Evolutionary conservation across 2,113 vertebrate species (phyloP).

Genomic region (Leuciscus idus): DNA sequence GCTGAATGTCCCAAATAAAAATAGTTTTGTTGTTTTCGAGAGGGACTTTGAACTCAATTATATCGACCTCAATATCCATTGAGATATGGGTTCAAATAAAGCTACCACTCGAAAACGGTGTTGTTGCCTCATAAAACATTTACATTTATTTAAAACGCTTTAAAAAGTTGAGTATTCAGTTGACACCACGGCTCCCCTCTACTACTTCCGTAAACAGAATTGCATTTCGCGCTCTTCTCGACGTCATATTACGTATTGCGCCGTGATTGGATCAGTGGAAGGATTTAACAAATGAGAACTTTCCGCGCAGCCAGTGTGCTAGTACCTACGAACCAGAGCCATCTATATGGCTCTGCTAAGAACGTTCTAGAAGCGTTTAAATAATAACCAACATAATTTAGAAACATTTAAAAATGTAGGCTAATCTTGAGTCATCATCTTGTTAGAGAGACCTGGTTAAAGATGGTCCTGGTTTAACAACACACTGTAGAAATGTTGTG

Average conservation of each 20-base stretch:
- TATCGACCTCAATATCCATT: slow-evolving; percentile 67
- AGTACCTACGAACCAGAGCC: no score
- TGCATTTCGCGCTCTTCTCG: slow-evolving; percentile 18
- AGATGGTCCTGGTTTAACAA: no score
- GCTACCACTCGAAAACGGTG: neutral
- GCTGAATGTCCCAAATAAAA: slow-evolving; percentile 79
- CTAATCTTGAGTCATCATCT: neutral
- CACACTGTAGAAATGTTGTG: no score
- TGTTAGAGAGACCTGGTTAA: neutral
- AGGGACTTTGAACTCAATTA: slow-evolving; percentile 77
- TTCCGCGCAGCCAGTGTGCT: neutral
- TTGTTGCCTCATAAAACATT: neutral
- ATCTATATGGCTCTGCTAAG: no score
- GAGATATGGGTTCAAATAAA: slow-evolving; percentile 1
- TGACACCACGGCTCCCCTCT: fast-evolving
- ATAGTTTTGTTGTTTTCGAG: slow-evolving; percentile 71
- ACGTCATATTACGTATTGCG: slow-evolving; percentile 9
- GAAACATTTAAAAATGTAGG: neutral
- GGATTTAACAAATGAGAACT: neutral
- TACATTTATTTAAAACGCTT: neutral
- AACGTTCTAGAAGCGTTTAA: neutral
- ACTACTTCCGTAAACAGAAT: slow-evolving; percentile 44
- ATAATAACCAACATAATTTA: neutral
- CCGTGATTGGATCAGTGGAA: slow-evolving; percentile 23
- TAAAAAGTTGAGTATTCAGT: neutral